Conservation (phyloP, 1,140 invertebrate genomes). For the Aphelenchoides fujianensis region DNA sequence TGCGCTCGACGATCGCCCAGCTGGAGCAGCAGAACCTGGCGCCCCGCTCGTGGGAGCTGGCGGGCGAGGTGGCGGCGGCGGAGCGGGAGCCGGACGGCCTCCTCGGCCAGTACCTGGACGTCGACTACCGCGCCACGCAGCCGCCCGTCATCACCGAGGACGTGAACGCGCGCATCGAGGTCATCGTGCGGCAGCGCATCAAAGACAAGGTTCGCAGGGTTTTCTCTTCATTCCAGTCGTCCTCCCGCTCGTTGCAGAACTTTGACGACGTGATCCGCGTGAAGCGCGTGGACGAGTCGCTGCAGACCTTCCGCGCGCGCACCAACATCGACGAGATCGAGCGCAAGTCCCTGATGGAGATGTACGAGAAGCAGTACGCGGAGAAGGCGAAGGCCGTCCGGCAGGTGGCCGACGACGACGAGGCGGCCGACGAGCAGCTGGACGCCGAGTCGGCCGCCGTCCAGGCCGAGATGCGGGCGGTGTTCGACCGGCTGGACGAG, state of each 20-base stretch:
- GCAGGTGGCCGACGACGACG: constrained; percentile 74
- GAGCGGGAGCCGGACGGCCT: constrained; percentile 84
- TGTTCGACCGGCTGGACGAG: constrained; percentile 85
- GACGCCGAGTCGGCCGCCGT: constrained; percentile 73
- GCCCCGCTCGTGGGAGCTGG: too few relatives aligned
- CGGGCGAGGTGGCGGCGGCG: constrained; percentile 77
- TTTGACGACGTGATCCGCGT: constrained; percentile 93
- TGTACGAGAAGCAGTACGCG: too few relatives aligned
- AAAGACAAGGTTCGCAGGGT: constrained; percentile 73
- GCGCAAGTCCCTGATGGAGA: constrained; percentile 72
- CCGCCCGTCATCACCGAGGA: constrained; percentile 85
- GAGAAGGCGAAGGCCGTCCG: constrained; percentile 74
- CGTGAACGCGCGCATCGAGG: too few relatives aligned
- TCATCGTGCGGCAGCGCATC: constrained; percentile 83
- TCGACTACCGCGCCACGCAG: constrained; percentile 88
- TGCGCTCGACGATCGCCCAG: constrained; percentile 68
- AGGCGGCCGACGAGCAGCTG: constrained; percentile 68
- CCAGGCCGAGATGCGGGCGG: constrained; percentile 71
- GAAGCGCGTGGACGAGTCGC: constrained; percentile 78
- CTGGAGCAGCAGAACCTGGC: constrained; percentile 76
- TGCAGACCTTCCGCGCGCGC: constrained; percentile 82
- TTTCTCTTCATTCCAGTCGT: not conserved
- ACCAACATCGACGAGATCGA: constrained; percentile 88
- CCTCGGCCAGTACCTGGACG: constrained; percentile 84
- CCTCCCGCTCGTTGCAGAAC: constrained; percentile 64